Conservation (phyloP, 1,140 invertebrate species). For the Pogonognathellus flavescens region DNA sequence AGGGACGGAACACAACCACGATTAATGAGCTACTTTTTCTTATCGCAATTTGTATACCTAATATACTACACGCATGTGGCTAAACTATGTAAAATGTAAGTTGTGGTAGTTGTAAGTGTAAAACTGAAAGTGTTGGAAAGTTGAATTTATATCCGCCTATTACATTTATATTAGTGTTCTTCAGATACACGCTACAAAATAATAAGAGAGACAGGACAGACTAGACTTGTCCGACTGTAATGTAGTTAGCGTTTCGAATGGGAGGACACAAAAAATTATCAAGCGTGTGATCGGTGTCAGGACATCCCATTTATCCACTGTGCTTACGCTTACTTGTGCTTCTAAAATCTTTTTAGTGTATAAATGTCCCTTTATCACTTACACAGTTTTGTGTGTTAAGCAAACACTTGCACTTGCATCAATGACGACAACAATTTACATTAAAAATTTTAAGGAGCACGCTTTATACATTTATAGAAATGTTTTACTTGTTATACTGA, state of each 20-base stretch:
- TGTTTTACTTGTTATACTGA: too few relatives aligned
- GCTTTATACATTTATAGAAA: too few relatives aligned
- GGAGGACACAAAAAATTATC: conserved; percentile 58
- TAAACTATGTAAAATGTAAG: too few relatives aligned
- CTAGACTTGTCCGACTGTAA: conserved; percentile 13
- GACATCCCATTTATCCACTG: conserved; percentile 52
- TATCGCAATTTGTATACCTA: not conserved
- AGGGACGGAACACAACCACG: not conserved
- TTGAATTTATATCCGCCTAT: conserved; percentile 20
- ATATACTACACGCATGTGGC: not conserved
- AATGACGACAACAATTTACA: too few relatives aligned
- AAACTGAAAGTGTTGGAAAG: conserved; percentile 13
- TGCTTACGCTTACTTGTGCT: not conserved
- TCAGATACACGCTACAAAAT: not conserved
- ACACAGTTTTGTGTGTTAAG: too few relatives aligned
- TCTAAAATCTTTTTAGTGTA: not conserved
- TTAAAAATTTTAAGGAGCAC: too few relatives aligned
- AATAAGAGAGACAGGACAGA: not conserved
- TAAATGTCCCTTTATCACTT: not conserved
- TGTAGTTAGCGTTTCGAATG: conserved; percentile 27
- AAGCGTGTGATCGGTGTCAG: conserved; percentile 60
- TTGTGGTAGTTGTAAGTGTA: not conserved
- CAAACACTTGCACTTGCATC: too few relatives aligned
- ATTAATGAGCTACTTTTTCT: conserved; percentile 53
- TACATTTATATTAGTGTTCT: not conserved